These are phyloP conservation scores for Chrysolina oricalcia DNA, from an alignment of 2,888 invertebrate species.

Conservation along the genomic window DNA sequence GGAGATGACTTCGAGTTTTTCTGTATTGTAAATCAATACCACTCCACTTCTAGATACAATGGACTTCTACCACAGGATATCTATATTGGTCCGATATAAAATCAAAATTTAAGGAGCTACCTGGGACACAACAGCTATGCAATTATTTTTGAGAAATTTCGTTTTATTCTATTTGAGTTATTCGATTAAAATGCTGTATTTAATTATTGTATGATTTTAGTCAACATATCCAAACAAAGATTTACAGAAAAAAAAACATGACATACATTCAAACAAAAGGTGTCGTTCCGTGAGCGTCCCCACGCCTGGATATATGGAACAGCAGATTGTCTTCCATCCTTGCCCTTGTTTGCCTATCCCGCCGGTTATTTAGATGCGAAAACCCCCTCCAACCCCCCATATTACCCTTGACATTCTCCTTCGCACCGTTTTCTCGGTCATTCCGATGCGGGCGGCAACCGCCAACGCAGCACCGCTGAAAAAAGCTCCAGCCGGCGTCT, in stretches of 20 bases:
- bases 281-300: neutral
- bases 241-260: neutral
- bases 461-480: slow-evolving; percentile 34
- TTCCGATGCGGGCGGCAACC: slow-evolving; percentile 16
- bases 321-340: neutral
- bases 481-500: slow-evolving; percentile 38
- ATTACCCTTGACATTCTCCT: slow-evolving; percentile 41
- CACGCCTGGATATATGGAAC: neutral
- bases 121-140: too few relatives aligned
- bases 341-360: slow-evolving; percentile 15
- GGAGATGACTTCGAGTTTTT: too few relatives aligned
- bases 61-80: too few relatives aligned
- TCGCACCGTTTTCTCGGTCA: slow-evolving; percentile 21
- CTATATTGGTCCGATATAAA: too few relatives aligned
- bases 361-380: slow-evolving; percentile 2
- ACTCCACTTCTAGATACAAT: too few relatives aligned
- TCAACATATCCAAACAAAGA: too few relatives aligned
- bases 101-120: too few relatives aligned
- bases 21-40: too few relatives aligned
- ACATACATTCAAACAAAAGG: neutral
- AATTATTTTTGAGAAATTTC: too few relatives aligned
- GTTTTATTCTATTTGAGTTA: too few relatives aligned
- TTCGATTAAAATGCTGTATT: too few relatives aligned
- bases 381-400: neutral
- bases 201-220: too few relatives aligned